Percentiles rank a stretch among this genome's conserved stretches.
Evolutionary conservation across 2,113 vertebrate genomes (phyloP).

Genomic region (Ursus arctos): DNA sequence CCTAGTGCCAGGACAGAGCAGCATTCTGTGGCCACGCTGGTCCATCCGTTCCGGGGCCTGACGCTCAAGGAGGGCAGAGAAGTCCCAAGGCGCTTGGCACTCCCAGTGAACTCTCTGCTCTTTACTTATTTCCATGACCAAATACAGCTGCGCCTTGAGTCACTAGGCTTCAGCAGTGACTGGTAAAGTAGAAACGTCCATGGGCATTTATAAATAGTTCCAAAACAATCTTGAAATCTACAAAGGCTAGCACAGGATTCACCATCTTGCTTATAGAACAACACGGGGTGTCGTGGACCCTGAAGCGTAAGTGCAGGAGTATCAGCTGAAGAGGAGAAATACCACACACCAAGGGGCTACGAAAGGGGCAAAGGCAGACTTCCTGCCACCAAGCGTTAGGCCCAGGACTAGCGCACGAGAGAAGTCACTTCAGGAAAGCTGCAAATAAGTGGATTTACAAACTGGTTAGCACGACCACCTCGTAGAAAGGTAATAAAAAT

Average conservation of each 20-base stretch:
- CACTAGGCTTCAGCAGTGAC: background rate
- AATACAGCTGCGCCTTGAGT: background rate
- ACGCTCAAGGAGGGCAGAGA: background rate
- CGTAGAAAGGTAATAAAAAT: background rate
- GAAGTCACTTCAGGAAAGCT: background rate
- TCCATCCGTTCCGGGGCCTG: background rate
- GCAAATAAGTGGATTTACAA: background rate
- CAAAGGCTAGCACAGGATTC: background rate
- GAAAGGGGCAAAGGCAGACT: background rate
- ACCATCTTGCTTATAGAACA: background rate
- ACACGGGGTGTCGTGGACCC: background rate
- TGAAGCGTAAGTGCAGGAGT: background rate
- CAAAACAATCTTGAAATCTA: background rate
- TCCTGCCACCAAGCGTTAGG: background rate
- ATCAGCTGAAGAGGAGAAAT: background rate
- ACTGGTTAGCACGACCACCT: background rate
- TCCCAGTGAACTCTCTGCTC: background rate
- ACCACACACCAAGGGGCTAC: background rate
- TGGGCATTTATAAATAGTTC: conserved; percentile 14
- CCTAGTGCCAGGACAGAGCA: background rate
- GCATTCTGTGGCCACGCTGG: background rate
- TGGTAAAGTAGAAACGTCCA: background rate
- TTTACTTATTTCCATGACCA: background rate
- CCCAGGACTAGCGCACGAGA: background rate
- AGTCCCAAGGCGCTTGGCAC: background rate